Evolutionary conservation across 2,797 vertebrate genomes (phyloP), one percentile per base, ranked within the genome.

Genomic region (Iguana delicatissima): DNA sequence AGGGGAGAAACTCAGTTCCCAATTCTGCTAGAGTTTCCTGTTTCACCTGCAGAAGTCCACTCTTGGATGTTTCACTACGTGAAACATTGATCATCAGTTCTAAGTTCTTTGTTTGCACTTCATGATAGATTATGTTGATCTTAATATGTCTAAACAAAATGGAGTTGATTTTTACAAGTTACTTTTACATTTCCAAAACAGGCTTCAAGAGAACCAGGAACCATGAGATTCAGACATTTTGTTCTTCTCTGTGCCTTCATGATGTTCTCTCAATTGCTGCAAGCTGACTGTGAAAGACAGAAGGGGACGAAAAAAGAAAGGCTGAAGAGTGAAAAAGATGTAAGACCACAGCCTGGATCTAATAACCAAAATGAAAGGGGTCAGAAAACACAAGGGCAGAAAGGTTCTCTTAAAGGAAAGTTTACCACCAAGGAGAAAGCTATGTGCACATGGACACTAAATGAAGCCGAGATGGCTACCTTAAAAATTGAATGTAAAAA

Each of bases 371-470:
- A 94, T 0, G 94, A 93, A 91, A 94, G 92, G 59, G 89, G 9
- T 26, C 50, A 16, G 52, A 91, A 96, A 89, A 76, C 94, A 67
- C 92, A 92, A 85, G 93, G 76, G 87, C 94, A 91, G 80, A 96
- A 94, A 93, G 73, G 90, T 14, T 89, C 69, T 26, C 80, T 95
- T 20, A 97, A 96, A 93, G 98, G 98, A 77, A 98, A 96, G 88
- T 97, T 98, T 92, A 88, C 95, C 76, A 97, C 94, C 88, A 97
- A 96, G 94, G 98, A 98, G 92, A 98, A 98, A 20, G 95, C 93
- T 9, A 94, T 95, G 42, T 99, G 99, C 89, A 97, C 85, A 4
- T 99, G 99, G 99, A 93, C 88, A 1, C 97, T 96, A 8, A 93
- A 86, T 0, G 94, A 97, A 2, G 88, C 93, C 3, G 97, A 95